These are phyloP conservation scores for Atrina japonica DNA, from an alignment of 2,888 invertebrate genomes.

Conservation along the genomic window DNA sequence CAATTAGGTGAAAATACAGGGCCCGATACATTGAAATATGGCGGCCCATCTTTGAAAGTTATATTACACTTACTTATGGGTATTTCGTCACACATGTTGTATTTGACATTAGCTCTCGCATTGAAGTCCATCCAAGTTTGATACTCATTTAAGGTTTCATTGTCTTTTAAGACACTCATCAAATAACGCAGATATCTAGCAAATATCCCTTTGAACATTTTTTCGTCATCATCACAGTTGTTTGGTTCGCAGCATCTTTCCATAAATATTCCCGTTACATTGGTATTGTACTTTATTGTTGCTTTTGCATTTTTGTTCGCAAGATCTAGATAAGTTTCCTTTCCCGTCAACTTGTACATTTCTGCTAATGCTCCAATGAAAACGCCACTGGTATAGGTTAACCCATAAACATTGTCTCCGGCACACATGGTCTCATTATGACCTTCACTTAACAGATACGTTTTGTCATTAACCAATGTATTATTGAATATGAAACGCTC, in stretches of 20 bases:
- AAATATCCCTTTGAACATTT: slow-evolving; percentile 66
- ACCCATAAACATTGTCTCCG: slow-evolving; percentile 43
- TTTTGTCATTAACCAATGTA: slow-evolving; percentile 53
- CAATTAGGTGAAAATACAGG: slow-evolving; percentile 63
- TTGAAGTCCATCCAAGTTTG: slow-evolving; percentile 56
- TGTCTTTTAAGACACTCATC: slow-evolving; percentile 51
- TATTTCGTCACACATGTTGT: slow-evolving; percentile 53
- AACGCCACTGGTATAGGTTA: slow-evolving; percentile 59
- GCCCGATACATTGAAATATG: slow-evolving; percentile 57
- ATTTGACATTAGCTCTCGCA: slow-evolving; percentile 44
- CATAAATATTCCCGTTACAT: slow-evolving; percentile 53
- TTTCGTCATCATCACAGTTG: slow-evolving; percentile 55
- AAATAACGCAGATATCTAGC: slow-evolving; percentile 56
- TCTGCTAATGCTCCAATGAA: slow-evolving; percentile 58
- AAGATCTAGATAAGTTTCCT: slow-evolving; percentile 47
- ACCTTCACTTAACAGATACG: slow-evolving; percentile 55
- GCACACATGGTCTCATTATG: slow-evolving; percentile 47
- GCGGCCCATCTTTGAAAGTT: slow-evolving; percentile 59
- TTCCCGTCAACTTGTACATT: slow-evolving; percentile 50
- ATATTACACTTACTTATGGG: slow-evolving; percentile 63
- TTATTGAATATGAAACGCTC: slow-evolving; percentile 55
- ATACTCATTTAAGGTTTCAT: slow-evolving; percentile 40
- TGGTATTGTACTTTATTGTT: slow-evolving; percentile 48
- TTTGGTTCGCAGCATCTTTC: slow-evolving; percentile 57
- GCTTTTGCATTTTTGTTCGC: slow-evolving; percentile 56